Conservation (phyloP, 2,113 vertebrate genomes). For the Trematocara zebra region DNA sequence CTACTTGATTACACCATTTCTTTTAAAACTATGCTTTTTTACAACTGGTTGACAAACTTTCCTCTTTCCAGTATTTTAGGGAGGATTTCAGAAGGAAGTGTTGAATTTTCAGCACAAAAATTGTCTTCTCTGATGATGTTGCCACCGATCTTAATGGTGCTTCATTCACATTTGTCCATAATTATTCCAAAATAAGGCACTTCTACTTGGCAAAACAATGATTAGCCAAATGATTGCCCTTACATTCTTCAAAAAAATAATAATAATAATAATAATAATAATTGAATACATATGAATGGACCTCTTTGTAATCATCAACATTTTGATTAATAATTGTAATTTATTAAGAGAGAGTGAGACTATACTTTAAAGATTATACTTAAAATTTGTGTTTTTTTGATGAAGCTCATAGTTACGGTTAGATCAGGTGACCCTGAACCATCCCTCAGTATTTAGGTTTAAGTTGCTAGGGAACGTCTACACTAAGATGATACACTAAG, state of each 20-base stretch:
- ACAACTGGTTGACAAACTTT: neutral
- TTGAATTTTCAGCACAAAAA: neutral
- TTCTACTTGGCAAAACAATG: neutral
- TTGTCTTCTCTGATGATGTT: neutral
- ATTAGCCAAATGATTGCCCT: neutral
- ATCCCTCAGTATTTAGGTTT: neutral
- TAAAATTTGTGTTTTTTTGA: neutral
- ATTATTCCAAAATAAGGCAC: neutral
- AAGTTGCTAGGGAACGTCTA: neutral
- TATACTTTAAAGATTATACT: neutral
- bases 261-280: fast-evolving
- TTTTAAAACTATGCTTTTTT: neutral
- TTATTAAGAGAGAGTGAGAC: neutral
- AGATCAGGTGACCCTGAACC: neutral
- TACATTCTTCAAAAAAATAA: neutral
- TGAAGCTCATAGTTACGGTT: neutral
- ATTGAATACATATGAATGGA: neutral
- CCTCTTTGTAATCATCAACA: neutral
- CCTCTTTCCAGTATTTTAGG: neutral
- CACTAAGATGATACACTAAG: neutral
- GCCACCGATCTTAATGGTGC: fast-evolving
- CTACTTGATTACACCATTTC: neutral
- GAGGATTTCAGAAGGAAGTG: neutral
- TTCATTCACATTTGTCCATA: neutral
- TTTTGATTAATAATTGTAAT: neutral